These are phyloP conservation scores for Stenodera caucasica DNA, from an alignment of 2,888 invertebrate genomes.

Conservation along the genomic window DNA sequence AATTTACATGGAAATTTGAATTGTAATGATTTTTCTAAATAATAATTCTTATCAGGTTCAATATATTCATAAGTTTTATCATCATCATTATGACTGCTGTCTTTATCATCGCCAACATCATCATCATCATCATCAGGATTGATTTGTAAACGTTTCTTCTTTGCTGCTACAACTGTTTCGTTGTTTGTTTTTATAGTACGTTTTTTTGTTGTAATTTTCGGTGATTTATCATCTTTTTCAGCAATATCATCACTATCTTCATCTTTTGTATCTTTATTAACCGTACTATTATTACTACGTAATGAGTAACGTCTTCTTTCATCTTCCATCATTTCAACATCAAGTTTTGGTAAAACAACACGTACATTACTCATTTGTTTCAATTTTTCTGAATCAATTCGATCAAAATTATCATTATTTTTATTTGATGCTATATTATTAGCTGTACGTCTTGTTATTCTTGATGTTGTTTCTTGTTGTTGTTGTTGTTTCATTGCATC, in stretches of 20 bases:
- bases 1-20: constrained; percentile 58
- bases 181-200: constrained; percentile 4
- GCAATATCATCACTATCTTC: constrained; percentile 29
- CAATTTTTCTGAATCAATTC: constrained; percentile 22
- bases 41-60: constrained; percentile 41
- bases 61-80: constrained; percentile 31
- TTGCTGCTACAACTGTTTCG: constrained; percentile 8
- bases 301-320: constrained; percentile 18
- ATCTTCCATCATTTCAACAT: constrained; percentile 32
- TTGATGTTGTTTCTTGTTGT: constrained; percentile 5
- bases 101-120: constrained; percentile 17
- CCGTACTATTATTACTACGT: constrained; percentile 16
- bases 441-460: not conserved
- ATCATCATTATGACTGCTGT: constrained; percentile 5
- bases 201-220: not conserved
- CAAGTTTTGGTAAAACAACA: constrained; percentile 40
- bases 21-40: constrained; percentile 26
- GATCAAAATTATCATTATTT: constrained; percentile 9
- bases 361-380: constrained; percentile 38
- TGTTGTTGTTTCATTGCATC: constrained; percentile 33
- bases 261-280: constrained; percentile 30
- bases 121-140: constrained; percentile 43
- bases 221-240: not conserved
- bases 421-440: not conserved
- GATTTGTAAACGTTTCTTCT: constrained; percentile 21